These are phyloP conservation scores for Furcula furcula DNA, from an alignment of 2,888 invertebrate species.

Conservation along the genomic window DNA sequence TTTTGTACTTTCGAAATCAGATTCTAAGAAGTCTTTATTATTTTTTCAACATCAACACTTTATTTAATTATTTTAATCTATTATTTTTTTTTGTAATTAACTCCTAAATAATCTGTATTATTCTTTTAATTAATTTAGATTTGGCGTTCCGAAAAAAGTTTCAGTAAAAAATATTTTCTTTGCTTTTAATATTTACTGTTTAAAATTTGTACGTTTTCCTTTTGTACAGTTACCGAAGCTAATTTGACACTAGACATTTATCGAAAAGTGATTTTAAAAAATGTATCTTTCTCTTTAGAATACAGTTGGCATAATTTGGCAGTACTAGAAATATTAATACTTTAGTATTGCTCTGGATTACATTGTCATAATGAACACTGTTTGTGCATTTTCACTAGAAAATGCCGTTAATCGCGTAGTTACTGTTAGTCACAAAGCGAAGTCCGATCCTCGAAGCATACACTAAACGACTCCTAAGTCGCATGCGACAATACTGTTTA, in stretches of 20 bases:
- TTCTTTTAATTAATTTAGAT: slow-evolving; percentile 69
- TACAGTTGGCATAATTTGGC: slow-evolving; percentile 81
- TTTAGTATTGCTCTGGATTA: slow-evolving; percentile 82
- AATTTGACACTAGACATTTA: slow-evolving; percentile 80
- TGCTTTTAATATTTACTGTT: slow-evolving; percentile 70
- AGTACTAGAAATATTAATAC: slow-evolving; percentile 80
- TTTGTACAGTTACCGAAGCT: slow-evolving; percentile 81
- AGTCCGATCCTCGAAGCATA: slow-evolving; percentile 66
- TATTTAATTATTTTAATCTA: slow-evolving; percentile 40
- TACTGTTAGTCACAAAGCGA: slow-evolving; percentile 52
- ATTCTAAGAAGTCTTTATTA: slow-evolving; percentile 77
- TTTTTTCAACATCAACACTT: slow-evolving; percentile 74
- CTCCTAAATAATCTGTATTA: slow-evolving; percentile 77
- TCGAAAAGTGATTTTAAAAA: slow-evolving; percentile 75
- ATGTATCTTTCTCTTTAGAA: slow-evolving; percentile 65
- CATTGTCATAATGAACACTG: slow-evolving; percentile 80
- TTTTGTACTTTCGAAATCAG: slow-evolving; percentile 81
- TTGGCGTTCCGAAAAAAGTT: slow-evolving; percentile 81
- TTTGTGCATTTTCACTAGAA: slow-evolving; percentile 55
- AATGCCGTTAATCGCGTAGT: slow-evolving; percentile 43
- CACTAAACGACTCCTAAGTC: slow-evolving; percentile 56
- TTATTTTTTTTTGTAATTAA: slow-evolving; percentile 69
- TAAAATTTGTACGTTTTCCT: slow-evolving; percentile 79
- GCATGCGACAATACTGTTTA: slow-evolving; percentile 76
- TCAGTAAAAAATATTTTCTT: slow-evolving; percentile 80